Evolutionary conservation across 2,113 vertebrate species (phyloP).

Genomic region (Charadrius vociferus): DNA sequence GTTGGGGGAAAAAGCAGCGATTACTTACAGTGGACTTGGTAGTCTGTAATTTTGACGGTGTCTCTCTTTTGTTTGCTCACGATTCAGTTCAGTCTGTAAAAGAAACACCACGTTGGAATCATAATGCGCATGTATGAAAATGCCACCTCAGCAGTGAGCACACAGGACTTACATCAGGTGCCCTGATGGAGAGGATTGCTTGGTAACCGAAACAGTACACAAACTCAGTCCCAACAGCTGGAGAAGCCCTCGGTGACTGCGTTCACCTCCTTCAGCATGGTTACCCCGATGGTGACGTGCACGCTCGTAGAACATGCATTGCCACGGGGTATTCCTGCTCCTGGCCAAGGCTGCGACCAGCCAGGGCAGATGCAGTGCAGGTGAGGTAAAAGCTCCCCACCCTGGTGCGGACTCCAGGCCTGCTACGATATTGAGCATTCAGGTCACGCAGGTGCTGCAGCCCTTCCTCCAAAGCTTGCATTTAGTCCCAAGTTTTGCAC

Average conservation of each 20-base stretch:
- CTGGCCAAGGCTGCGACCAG: neutral
- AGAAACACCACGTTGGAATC: neutral
- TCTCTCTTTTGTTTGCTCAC: neutral
- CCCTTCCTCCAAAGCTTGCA: neutral
- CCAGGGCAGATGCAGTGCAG: neutral
- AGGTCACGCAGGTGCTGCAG: neutral
- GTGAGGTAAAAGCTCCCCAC: neutral
- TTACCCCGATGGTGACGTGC: neutral
- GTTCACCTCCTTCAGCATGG: neutral
- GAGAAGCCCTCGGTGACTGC: neutral
- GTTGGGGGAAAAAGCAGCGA: neutral
- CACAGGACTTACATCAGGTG: neutral
- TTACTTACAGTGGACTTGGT: slow-evolving; percentile 34
- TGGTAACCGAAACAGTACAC: slow-evolving; percentile 24
- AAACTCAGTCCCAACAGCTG: neutral
- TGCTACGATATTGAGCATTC: neutral
- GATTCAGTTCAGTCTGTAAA: neutral
- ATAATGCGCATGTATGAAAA: accelerated
- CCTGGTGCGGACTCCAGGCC: neutral
- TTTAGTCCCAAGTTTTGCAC: accelerated
- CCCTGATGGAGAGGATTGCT: neutral
- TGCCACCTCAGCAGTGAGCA: neutral
- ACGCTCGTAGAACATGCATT: accelerated
- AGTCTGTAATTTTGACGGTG: neutral
- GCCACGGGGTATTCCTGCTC: accelerated